Base-by-base conservation (phyloP, 2,113 vertebrate species). In the Oryzias celebensis region DNA sequence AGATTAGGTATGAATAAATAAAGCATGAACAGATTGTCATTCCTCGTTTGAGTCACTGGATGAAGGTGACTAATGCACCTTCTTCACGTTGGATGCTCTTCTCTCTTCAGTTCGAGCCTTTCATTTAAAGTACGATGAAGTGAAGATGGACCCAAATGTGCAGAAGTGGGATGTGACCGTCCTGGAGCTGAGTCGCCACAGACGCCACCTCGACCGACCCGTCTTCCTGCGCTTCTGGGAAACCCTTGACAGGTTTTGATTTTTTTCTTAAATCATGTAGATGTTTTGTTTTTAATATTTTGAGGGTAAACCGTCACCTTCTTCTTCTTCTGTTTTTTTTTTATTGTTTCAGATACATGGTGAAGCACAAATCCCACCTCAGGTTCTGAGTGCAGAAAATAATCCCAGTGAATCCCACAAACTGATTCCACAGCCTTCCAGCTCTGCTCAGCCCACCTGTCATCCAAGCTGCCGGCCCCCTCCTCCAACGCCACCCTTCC, bases 321-420 rank as follows among this genome's bases (percentile, higher is more conserved):
- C 0, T 23, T 10, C 7, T 60, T 4, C 6, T 31, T 0, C 23
- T 17, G 2, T 59, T 44, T 28, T 14, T 51, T 10, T 57, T 2
- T 16, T 41, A 51, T 47, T 16, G 1, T 17, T 12, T 5, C 91
- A 98, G 97, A 91, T 99, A 98, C 88, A 95, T 99, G 96, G 95
- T 99, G 72, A 99, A 99, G 88, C 96, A 99, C 93, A 99, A 99
- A 94, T 93, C 97, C 69, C 97, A 98, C 86, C 93, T 99, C 90
- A 92, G 97, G 89, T 98, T 98, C 93, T 99, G 92, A 98, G 81
- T 79, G 52, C 70, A 49, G 75, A 73, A 50, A 69, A 61, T 65
- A 43, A 44, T 52, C 66, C 13, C 50, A 5, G 26, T 44, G 71
- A 57, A 26, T 58, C 72, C 68, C 51, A 48, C 52, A 48, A 28